Conservation (phyloP, 2,888 invertebrate genomes). For the Boloria selene region DNA sequence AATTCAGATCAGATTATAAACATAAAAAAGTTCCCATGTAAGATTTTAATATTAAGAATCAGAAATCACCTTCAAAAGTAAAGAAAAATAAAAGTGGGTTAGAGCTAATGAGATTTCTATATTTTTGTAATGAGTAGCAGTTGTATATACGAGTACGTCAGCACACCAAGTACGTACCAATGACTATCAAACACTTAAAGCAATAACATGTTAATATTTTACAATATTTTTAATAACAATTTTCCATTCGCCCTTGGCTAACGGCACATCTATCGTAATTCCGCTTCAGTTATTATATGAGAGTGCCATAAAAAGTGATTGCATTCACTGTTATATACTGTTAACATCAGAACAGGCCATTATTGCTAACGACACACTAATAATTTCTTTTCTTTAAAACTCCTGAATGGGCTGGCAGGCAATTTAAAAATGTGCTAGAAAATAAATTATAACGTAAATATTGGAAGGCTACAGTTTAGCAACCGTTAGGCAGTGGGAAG, state of each 20-base stretch:
- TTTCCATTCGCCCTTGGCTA: background rate
- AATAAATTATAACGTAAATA: background rate
- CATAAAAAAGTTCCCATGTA: too few species aligned
- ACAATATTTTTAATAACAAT: constrained; percentile 1
- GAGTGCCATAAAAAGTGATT: constrained; percentile 22
- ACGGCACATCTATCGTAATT: background rate
- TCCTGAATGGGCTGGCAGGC: constrained; percentile 9
- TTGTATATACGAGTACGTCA: too few species aligned
- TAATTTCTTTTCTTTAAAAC: constrained; percentile 28
- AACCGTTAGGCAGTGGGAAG: too few species aligned
- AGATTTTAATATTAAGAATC: too few species aligned
- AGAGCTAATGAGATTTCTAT: too few species aligned
- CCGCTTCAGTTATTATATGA: constrained; percentile 16
- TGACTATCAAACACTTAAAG: background rate
- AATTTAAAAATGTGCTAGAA: constrained; percentile 19
- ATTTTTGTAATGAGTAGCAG: too few species aligned
- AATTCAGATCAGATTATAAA: too few species aligned
- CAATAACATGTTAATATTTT: background rate
- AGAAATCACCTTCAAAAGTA: too few species aligned
- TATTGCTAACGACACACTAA: constrained; percentile 30
- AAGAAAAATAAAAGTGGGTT: too few species aligned
- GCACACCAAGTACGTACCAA: too few species aligned
- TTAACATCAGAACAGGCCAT: constrained; percentile 23
- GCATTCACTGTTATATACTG: constrained; percentile 27
- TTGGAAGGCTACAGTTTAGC: background rate